phyloP scores from a whole-genome alignment of 1,140 invertebrate genomes.

The Drosophila santomea region DNA sequence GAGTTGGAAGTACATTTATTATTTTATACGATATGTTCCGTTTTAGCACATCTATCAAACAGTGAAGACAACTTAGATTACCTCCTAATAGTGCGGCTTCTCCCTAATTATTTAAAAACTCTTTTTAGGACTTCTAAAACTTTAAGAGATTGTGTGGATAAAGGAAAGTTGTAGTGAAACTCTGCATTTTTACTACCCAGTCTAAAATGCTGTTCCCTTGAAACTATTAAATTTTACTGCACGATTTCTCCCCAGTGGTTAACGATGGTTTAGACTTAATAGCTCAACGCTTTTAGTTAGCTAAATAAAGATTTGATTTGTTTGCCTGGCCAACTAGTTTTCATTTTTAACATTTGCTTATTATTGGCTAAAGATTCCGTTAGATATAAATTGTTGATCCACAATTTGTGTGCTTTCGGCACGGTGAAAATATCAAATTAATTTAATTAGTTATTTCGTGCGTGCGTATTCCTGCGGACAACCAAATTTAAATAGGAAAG shows the following conservation, averaged over 20 bases:
- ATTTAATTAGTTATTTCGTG: neutral
- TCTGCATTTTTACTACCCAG: neutral
- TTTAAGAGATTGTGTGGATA: too few species aligned
- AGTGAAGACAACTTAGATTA: too few species aligned
- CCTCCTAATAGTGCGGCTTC: too few species aligned
- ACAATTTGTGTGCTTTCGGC: neutral
- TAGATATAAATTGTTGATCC: constrained; percentile 6
- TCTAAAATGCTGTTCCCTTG: neutral
- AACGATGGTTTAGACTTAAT: neutral
- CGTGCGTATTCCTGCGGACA: neutral
- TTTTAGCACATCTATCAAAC: too few species aligned
- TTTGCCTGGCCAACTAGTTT: neutral
- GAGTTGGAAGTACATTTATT: too few species aligned
- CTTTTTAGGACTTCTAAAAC: neutral
- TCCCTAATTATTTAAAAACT: too few species aligned
- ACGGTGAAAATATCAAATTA: constrained; percentile 14
- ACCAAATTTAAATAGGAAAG: neutral
- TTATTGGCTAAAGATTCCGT: neutral
- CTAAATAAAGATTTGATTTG: constrained; percentile 1
- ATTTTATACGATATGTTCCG: neutral
- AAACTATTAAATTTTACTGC: neutral
- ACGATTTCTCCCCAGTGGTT: neutral
- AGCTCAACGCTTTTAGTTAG: constrained; percentile 3
- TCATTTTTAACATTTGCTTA: constrained; percentile 12
- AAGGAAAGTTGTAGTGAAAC: too few species aligned